Evolutionary conservation across 1,140 invertebrate genomes (phyloP).

Genomic region (Ceratitis capitata): DNA sequence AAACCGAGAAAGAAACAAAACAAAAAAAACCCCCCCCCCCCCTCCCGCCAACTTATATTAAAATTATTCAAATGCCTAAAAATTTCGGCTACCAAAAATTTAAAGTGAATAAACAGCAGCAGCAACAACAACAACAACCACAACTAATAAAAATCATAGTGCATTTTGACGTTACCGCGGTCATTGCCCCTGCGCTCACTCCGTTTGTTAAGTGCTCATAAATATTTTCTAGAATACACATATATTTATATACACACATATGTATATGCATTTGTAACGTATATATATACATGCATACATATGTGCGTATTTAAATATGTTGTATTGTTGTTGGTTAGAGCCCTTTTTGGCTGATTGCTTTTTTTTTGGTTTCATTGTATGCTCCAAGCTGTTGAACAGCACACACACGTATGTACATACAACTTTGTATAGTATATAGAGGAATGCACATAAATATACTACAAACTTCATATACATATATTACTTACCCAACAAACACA

Average conservation of each 20-base stretch:
- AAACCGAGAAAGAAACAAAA: background rate
- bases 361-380: too few relatives aligned
- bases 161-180: background rate
- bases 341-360: too few relatives aligned
- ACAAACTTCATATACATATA: too few relatives aligned
- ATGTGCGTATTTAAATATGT: background rate
- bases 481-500: too few relatives aligned
- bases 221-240: background rate
- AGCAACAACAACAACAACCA: background rate
- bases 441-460: too few relatives aligned
- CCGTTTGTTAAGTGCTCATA: background rate
- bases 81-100: background rate
- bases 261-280: background rate
- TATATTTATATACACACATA: background rate
- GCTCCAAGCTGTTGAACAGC: too few relatives aligned
- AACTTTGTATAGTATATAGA: too few relatives aligned
- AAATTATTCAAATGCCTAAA: background rate
- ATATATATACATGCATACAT: background rate
- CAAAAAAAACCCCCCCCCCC: too few relatives aligned
- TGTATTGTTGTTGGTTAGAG: too few relatives aligned
- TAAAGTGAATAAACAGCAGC: too few relatives aligned
- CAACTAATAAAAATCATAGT: background rate
- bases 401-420: too few relatives aligned
- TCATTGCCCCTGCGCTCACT: background rate
- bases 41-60: background rate